Base-by-base conservation (phyloP, 2,797 vertebrate species). In the Argyrosomus regius region DNA sequence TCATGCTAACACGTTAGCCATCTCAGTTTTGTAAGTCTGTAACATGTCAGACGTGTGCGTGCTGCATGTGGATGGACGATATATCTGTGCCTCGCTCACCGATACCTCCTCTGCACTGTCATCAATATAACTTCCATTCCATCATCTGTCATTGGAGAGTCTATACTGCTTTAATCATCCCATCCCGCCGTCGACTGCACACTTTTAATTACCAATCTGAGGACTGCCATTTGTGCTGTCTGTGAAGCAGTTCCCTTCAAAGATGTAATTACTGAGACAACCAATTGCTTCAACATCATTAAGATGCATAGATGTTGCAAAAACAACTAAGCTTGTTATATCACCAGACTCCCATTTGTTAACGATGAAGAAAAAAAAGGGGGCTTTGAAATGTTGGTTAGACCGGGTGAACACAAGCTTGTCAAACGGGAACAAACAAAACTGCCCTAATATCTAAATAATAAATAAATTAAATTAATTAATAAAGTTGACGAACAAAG, bases 231-330 rank as follows among this genome's bases (percentile, higher is more conserved):
- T 82, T 75, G 59, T 26, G 72, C 66, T 80, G 61, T 80, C 74
- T 81, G 63, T 79, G 80, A 86, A 78, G 78, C 73, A 80, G 83
- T 84, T 72, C 77, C 81, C 78, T 85, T 87, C 82, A 85, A 87
- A 85, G 87, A 90, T 83, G 87, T 76, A 86, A 87, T 88, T 92
- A 90, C 80, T 66, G 87, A 87, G 78, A 85, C 86, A 86, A 65
- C 70, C 53, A 56, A 69, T 79, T 79, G 76, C 82, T 81, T 81
- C 83, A 77, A 67, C 80, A 77, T 87, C 82, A 87, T 86, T 84
- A 89, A 69, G 84, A 81, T 69, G 72, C 68, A 83, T 77, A 75
- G 80, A 81, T 84, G 71, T 64, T 75, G 58, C 65, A 17, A 73
- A 62, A 71, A 83, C 59, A 82, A 63, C 62, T 79, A 53, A 45